A percentile compares a stretch with the other conserved stretches of the same genome.
These are phyloP conservation scores for Hiodon tergisus DNA, from an alignment of 2,113 vertebrate species.

Conservation along the genomic window DNA sequence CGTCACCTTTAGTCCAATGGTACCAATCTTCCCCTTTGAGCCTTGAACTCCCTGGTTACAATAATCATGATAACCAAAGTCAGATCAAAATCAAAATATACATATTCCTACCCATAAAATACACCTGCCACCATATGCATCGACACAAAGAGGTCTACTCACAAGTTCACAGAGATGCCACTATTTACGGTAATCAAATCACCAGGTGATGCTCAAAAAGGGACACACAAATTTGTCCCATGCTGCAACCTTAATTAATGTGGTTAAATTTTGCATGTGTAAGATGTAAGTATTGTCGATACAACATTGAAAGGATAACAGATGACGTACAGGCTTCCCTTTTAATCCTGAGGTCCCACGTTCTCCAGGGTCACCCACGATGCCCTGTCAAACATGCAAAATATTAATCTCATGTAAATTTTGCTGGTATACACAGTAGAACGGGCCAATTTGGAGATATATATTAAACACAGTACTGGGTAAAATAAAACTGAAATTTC, in stretches of 20 bases:
- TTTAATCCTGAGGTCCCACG: constrained; percentile 58
- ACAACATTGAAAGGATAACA: neutral
- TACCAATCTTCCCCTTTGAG: constrained; percentile 50
- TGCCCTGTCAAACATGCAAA: constrained; percentile 51
- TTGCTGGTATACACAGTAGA: too few species aligned
- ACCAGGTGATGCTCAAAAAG: neutral
- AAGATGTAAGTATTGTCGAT: neutral
- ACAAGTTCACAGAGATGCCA: neutral
- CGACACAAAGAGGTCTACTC: neutral
- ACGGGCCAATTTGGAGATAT: neutral
- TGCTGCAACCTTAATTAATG: neutral
- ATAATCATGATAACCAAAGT: neutral
- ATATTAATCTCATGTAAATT: neutral
- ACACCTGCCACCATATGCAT: too few species aligned
- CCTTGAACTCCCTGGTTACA: constrained; percentile 56
- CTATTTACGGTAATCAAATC: neutral
- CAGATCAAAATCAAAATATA: neutral
- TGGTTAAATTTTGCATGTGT: neutral
- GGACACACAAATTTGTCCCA: too few species aligned
- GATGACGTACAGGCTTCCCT: constrained; percentile 58
- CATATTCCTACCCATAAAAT: too few species aligned
- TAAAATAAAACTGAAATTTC: neutral
- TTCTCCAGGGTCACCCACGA: constrained; percentile 69
- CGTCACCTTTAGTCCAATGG: constrained; percentile 56
- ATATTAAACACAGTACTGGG: neutral